Conservation (phyloP, 1,140 invertebrate genomes). For the Drosophila tristis region DNA sequence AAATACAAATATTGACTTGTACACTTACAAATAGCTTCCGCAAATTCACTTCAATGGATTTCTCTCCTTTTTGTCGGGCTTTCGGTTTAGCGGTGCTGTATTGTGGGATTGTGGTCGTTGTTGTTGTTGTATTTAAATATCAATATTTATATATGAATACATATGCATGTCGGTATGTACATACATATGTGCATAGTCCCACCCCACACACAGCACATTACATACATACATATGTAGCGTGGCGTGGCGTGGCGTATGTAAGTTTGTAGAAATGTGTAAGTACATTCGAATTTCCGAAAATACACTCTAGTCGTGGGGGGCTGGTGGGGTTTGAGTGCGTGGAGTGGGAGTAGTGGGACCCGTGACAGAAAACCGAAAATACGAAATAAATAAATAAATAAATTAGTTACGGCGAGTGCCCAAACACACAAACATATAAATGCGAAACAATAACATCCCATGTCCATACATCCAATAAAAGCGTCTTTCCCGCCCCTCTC, state of each 20-base stretch:
- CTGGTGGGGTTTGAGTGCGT: too few species aligned
- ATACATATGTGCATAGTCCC: neutral
- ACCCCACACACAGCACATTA: neutral
- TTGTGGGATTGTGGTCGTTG: neutral
- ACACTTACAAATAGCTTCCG: slow-evolving; percentile 71
- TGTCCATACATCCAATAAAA: too few species aligned
- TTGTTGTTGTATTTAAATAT: slow-evolving; percentile 23
- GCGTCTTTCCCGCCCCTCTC: neutral
- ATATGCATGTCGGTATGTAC: neutral
- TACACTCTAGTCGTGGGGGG: neutral
- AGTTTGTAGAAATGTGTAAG: slow-evolving; percentile 3
- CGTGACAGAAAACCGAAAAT: slow-evolving; percentile 16
- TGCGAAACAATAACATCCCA: slow-evolving; percentile 12
- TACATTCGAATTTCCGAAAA: slow-evolving; percentile 24
- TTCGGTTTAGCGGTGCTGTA: slow-evolving; percentile 10
- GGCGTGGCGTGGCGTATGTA: too few species aligned
- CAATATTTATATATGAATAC: slow-evolving; percentile 40
- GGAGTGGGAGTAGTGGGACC: too few species aligned
- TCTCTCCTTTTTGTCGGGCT: slow-evolving; percentile 8
- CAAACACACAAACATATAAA: slow-evolving; percentile 21
- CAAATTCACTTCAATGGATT: slow-evolving; percentile 60
- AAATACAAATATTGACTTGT: slow-evolving; percentile 61
- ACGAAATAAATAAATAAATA: slow-evolving; percentile 34
- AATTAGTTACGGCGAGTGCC: slow-evolving; percentile 30
- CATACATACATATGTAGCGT: slow-evolving; percentile 3